Evolutionary conservation across 2,888 invertebrate species (phyloP).

Genomic region (Metallyticus violacea): DNA sequence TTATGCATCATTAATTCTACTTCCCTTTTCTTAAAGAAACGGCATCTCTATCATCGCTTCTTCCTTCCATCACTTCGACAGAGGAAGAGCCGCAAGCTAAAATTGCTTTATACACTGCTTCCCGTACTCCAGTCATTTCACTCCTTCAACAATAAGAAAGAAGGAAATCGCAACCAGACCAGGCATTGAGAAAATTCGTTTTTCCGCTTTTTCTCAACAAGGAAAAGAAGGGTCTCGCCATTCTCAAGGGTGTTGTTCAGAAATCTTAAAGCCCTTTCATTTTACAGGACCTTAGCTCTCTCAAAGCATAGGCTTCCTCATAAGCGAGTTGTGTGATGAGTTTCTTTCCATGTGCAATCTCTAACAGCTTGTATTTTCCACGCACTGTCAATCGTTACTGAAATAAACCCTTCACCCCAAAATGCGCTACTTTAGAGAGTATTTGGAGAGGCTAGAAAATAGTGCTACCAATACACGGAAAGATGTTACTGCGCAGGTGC

Average conservation of each 20-base stretch:
- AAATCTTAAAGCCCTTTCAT: not conserved
- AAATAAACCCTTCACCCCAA: too few relatives aligned
- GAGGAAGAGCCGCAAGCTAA: too few relatives aligned
- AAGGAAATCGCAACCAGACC: not conserved
- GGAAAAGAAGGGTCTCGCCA: not conserved
- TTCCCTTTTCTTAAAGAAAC: not conserved
- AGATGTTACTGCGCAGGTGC: too few relatives aligned
- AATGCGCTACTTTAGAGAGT: too few relatives aligned
- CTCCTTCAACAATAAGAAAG: not conserved
- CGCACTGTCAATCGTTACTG: not conserved
- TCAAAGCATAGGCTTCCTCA: not conserved
- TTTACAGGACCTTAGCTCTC: not conserved
- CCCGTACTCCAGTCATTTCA: not conserved
- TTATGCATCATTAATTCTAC: not conserved
- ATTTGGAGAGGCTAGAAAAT: too few relatives aligned
- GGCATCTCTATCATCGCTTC: too few relatives aligned
- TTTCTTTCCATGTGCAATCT: not conserved
- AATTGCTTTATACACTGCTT: not conserved
- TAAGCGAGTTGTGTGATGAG: not conserved
- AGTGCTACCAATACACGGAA: too few relatives aligned
- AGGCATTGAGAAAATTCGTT: not conserved
- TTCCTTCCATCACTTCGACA: too few relatives aligned
- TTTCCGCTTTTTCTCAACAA: not conserved
- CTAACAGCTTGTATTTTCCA: not conserved
- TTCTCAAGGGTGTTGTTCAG: not conserved